Conservation (phyloP, 2,888 invertebrate species). For the Meandrusa payeni region DNA sequence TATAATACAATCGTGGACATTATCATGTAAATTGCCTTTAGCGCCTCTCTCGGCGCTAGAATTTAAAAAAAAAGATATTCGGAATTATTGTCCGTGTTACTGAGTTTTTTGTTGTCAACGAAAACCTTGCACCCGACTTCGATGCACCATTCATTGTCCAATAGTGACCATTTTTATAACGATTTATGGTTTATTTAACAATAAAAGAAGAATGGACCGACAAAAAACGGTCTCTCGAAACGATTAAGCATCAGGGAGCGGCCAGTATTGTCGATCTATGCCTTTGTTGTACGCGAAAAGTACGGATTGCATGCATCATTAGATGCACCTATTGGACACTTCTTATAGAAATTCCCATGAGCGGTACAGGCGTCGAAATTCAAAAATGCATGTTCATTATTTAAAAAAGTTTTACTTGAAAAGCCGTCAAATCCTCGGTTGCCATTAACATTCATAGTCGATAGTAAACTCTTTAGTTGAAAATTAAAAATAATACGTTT, state of each 20-base stretch:
- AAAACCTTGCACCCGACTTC: slow-evolving; percentile 46
- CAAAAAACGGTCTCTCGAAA: slow-evolving; percentile 38
- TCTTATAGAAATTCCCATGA: slow-evolving; percentile 54
- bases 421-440: background rate
- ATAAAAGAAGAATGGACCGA: slow-evolving; percentile 54
- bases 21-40: slow-evolving; percentile 66
- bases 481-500: too few species aligned
- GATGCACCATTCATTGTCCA: slow-evolving; percentile 55
- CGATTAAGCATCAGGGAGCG: slow-evolving; percentile 40
- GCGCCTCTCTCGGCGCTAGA: slow-evolving; percentile 68
- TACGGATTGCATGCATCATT: slow-evolving; percentile 60
- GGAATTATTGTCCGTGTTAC: slow-evolving; percentile 56
- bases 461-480: too few species aligned
- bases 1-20: slow-evolving; percentile 54
- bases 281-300: slow-evolving; percentile 53
- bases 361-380: slow-evolving; percentile 24
- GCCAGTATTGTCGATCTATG: slow-evolving; percentile 37
- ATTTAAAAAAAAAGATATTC: slow-evolving; percentile 34
- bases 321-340: slow-evolving; percentile 60
- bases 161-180: slow-evolving; percentile 70
- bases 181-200: slow-evolving; percentile 80
- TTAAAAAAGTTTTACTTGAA: too few species aligned
- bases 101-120: slow-evolving; percentile 43
- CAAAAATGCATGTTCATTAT: background rate
- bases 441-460: too few species aligned